Conservation (phyloP, 2,113 vertebrate genomes). For the Malurus elegans region DNA sequence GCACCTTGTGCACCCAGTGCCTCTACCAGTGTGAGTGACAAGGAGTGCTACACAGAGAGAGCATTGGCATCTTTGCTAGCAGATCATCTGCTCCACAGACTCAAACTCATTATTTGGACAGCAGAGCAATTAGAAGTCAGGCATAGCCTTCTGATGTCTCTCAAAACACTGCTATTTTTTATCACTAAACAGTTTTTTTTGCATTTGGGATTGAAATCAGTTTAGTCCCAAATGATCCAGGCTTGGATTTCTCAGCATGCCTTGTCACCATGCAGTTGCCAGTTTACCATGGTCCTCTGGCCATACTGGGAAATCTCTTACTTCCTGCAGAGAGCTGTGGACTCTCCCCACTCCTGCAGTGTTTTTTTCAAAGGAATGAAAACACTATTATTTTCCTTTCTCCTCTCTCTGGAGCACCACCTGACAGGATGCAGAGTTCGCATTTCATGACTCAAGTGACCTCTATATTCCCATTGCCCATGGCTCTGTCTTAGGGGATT, state of each 20-base stretch:
- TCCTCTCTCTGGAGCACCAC: background rate
- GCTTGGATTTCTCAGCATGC: background rate
- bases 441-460: conserved; percentile 6
- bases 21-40: background rate
- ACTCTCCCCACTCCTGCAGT: background rate
- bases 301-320: background rate
- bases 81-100: background rate
- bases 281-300: background rate
- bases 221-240: background rate
- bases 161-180: background rate
- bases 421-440: conserved; percentile 19
- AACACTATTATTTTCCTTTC: background rate
- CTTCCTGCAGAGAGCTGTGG: background rate
- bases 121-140: background rate
- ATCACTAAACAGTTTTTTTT: background rate
- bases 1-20: background rate
- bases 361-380: background rate
- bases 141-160: background rate
- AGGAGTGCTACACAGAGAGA: background rate
- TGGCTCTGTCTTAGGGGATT: background rate
- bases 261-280: background rate
- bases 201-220: background rate
- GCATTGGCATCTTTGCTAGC: background rate
- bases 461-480: conserved; percentile 31
- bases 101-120: background rate